These are phyloP conservation scores for Pogonophryne albipinna DNA, from an alignment of 2,797 vertebrate species.

Conservation along the genomic window DNA sequence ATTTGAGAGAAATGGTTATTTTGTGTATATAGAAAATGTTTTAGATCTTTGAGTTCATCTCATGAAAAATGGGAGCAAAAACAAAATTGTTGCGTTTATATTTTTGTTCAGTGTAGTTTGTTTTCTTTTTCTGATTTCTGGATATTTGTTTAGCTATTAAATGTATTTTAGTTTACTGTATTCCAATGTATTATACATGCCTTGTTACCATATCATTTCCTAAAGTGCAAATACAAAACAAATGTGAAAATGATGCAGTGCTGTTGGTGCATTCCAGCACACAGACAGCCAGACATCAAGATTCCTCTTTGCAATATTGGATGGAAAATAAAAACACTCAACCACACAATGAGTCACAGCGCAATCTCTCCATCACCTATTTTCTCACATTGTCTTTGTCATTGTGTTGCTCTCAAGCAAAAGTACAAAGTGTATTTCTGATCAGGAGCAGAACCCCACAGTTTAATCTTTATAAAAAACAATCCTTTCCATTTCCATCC, in stretches of 20 bases:
- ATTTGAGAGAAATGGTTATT: too few species aligned
- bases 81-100: too few species aligned
- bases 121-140: too few species aligned
- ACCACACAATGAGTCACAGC: not conserved
- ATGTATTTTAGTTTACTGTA: too few species aligned
- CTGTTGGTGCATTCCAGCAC: conserved; percentile 9
- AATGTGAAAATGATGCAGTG: not conserved
- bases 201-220: too few species aligned
- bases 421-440: not conserved
- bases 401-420: conserved; percentile 15
- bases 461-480: not conserved
- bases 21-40: too few species aligned
- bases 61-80: too few species aligned
- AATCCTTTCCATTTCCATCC: not conserved
- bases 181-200: too few species aligned
- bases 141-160: too few species aligned
- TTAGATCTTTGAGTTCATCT: too few species aligned
- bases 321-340: conserved; percentile 13
- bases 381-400: not conserved
- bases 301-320: not conserved
- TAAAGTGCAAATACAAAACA: too few species aligned
- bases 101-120: too few species aligned
- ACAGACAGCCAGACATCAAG: not conserved
- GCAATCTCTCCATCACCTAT: not conserved
- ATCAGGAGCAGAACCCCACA: not conserved